Evolutionary conservation across 1,140 invertebrate genomes (phyloP), one percentile per base, ranked within the genome.

Genomic region (Mizuhopecten yessoensis): DNA sequence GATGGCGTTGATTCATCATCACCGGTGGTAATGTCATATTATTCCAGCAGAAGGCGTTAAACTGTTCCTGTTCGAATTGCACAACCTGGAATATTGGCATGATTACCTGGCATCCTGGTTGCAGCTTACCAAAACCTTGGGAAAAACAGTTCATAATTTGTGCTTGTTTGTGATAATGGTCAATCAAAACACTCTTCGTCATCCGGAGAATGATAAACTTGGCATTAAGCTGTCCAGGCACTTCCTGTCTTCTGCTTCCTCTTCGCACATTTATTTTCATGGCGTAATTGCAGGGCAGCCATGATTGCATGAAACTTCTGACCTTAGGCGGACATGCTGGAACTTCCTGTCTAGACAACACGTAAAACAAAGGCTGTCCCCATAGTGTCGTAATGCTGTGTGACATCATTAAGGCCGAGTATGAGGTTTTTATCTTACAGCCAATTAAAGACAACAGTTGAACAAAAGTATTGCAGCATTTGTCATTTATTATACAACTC

Each of bases 301-400:
- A n/a, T 75, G 57, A 75, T 75, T 75, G n/a, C 5, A 75, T 75
- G 57, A 29, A 75, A 75, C n/a, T 75, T 75, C 57, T n/a, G 57
- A 75, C 57, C 29, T 75, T n/a, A 75, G 57, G 23, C 57, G n/a
- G 57, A 75, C 57, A n/a, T 75, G 57, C 23, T 75, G 29, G 57
- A 75, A n/a, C n/a, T 75, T 75, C n/a, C 57, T 75, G 57, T 75
- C 57, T 75, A 75, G 57, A 75, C 57, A n/a, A n/a, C n/a, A n/a
- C 13, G 45, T 20, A 75, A n/a, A 75, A 75, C 57, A 75, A 75
- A 29, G n/a, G 3, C 11, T 75, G 23, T 75, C 57, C 57, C 57
- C 23, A n/a, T 75, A 5, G 57, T 75, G 11, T 75, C 57, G 5
- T 75, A 75, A 75, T 1, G 42, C n/a, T 75, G 36, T 39, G 36